These are phyloP conservation scores for Phortica okadai DNA, from an alignment of 2,888 invertebrate species.

Conservation along the genomic window DNA sequence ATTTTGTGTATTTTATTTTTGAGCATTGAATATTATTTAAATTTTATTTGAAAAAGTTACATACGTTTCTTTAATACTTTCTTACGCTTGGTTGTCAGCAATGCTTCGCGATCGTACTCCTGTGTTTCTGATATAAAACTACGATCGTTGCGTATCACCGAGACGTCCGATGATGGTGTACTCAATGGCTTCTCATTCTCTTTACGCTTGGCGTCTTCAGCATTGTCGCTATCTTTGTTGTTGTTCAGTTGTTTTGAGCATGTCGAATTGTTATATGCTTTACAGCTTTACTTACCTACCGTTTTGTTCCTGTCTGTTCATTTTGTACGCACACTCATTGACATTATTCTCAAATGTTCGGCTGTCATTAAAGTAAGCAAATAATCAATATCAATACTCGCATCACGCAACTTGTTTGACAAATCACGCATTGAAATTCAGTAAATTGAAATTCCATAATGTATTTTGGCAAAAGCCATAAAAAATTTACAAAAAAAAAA, in stretches of 20 bases:
- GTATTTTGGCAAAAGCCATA: neutral
- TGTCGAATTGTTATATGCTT: neutral
- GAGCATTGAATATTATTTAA: neutral
- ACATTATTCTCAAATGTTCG: constrained; percentile 2
- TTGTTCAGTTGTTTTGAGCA: neutral
- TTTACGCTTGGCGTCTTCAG: neutral
- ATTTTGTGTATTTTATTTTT: no score
- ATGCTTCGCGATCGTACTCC: constrained; percentile 37
- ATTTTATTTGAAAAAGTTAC: constrained; percentile 30
- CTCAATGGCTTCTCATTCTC: neutral
- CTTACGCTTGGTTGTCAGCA: constrained; percentile 47
- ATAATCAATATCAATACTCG: no score
- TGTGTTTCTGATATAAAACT: neutral
- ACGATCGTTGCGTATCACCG: neutral
- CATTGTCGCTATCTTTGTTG: neutral
- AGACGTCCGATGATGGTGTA: neutral
- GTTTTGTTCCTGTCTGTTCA: constrained; percentile 5
- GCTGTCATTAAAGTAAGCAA: neutral
- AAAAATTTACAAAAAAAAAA: neutral
- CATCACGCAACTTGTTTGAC: no score
- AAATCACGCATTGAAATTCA: neutral
- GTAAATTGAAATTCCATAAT: constrained; percentile 16
- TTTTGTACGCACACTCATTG: neutral
- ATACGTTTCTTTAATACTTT: constrained; percentile 56
- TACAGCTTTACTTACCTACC: constrained; percentile 6